Base-by-base conservation (phyloP, 1,140 invertebrate species). In the Neomicropteryx cornuta region DNA sequence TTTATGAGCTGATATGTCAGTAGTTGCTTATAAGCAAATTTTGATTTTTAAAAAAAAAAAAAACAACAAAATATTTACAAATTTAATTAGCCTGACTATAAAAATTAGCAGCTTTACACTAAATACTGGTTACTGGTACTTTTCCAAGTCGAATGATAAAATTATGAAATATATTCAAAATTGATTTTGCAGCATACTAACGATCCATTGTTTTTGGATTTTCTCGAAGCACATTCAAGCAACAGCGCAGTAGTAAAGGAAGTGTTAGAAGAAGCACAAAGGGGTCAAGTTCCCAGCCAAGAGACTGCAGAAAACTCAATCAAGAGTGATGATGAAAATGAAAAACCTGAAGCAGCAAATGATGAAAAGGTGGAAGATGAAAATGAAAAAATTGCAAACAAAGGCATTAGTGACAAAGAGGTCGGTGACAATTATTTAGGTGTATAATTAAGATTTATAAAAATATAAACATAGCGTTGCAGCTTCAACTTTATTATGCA, bases 171-270 rank as follows among this genome's bases (percentile, higher is more conserved):
- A 38, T 44, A 18, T 31, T 16, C 37, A 42, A 18, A 18, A 41
- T 46, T 48, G 17, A 33, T 33, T 62, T 73, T 53, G 43, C 55
- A 86, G 77, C 77, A 90, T 47, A 83, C 86, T 67, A 75, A 87
- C 70, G 90, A 96, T 73, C 84, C 88, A 18, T 59, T 87, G 38
- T 95, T 96, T 68, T 62, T 74, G 44, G 89, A 95, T 60, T 97
- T 91, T 66, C 63, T 95, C 48, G 75, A 87, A 65, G 73, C 77
- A 31, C 87, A 94, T 62, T 56, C 73, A 42, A 69, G 61, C 55
- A 67, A 64, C 22, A 73, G 73, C 62, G 72, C 71, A 35, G 45
- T 76, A 83, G 74, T 71, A 22, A 84, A 88, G 61, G 81, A 86
- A 51, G 60, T 68, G 49, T 60, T 70, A 18, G 46, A 58, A 13